phyloP scores from a whole-genome alignment of 2,888 invertebrate species.

The Microctonus aethiopoides region DNA sequence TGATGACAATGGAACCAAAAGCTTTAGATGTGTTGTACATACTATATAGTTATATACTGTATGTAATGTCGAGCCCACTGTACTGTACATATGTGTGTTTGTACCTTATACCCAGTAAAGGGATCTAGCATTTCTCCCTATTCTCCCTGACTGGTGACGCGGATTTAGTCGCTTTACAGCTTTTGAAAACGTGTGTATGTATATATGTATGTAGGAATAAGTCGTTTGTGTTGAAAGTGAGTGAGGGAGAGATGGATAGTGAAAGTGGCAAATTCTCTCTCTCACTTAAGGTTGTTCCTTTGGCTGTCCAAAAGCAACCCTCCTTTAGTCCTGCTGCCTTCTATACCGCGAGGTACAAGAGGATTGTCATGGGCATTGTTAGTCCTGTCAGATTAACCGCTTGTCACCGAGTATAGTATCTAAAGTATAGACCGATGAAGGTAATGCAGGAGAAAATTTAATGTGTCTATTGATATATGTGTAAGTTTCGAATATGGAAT shows the following conservation, averaged over 20 bases:
- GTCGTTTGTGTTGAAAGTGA: slow-evolving; percentile 44
- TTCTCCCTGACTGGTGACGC: slow-evolving; percentile 62
- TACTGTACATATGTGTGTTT: slow-evolving; percentile 20
- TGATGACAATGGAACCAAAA: slow-evolving; percentile 46
- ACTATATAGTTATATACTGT: slow-evolving; percentile 19
- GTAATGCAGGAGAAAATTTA: neutral
- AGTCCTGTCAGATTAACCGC: slow-evolving; percentile 29
- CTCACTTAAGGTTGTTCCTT: slow-evolving; percentile 32
- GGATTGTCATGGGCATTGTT: slow-evolving; percentile 19
- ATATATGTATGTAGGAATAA: slow-evolving; percentile 47
- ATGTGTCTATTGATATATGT: neutral
- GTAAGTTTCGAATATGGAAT: neutral
- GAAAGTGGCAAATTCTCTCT: neutral
- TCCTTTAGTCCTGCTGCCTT: slow-evolving; percentile 25
- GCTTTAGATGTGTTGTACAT: slow-evolving; percentile 44
- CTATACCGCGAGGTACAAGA: slow-evolving; percentile 14
- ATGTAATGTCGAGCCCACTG: slow-evolving; percentile 42
- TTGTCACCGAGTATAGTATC: slow-evolving; percentile 26
- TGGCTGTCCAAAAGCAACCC: slow-evolving; percentile 39
- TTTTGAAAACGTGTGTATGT: slow-evolving; percentile 46
- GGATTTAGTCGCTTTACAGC: slow-evolving; percentile 64
- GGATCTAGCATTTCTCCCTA: slow-evolving; percentile 42
- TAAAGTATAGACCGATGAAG: slow-evolving; percentile 14
- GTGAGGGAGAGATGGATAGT: slow-evolving; percentile 5
- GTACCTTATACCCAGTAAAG: slow-evolving; percentile 39